Evolutionary conservation across 2,888 invertebrate genomes (phyloP), one percentile per base, ranked within the genome.

Genomic region (Caenorhabditis doughertyi): DNA sequence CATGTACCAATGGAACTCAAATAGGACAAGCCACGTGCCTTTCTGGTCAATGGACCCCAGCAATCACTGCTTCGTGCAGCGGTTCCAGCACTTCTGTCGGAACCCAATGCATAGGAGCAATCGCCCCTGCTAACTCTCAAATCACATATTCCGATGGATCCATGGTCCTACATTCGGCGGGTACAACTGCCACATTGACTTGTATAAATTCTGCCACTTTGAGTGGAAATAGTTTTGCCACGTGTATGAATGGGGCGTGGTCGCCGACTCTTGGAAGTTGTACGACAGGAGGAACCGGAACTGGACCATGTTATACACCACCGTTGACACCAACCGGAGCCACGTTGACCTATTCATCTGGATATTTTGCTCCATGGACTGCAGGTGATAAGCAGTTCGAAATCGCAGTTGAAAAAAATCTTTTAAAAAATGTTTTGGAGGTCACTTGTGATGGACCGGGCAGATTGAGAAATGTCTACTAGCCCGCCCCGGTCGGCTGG

Each of bases 1-100:
- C 70, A 27, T 89, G 89, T 65, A 79, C 83, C 21, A 71, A 81
- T 23, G 88, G 88, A 29, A 81, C 80, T 18, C 68, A 62, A 39
- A 56, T 81, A 32, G 74, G 73, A 1, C 71, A 73, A 32, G 39
- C 76, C 16, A 73, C 80, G 21, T 80, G 80, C 21, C 62, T 47
- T 21, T 25, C n/a, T 4, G 80, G 80, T n/a, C 58, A 68, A 27
- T 80, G 80, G 80, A 68, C 60, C 4, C 80, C 80, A 2, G 60
- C 80, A 8, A 80, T 80, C 32, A 68, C 53, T 18, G 44, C 68
- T 1, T 65, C 81, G 21, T 81, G 81, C 25, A 76, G 76, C 0
- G 70, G 70, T 47, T 68, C 56, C 39, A 70, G 47, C 47, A 58
- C 81, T 1, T 55, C 55, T 7, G 18, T 64, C 25, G 74, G 74